A percentile compares a stretch with the other conserved stretches of the same genome.
These are phyloP conservation scores for Falco punctatus DNA, from an alignment of 2,113 vertebrate genomes.

Conservation along the genomic window DNA sequence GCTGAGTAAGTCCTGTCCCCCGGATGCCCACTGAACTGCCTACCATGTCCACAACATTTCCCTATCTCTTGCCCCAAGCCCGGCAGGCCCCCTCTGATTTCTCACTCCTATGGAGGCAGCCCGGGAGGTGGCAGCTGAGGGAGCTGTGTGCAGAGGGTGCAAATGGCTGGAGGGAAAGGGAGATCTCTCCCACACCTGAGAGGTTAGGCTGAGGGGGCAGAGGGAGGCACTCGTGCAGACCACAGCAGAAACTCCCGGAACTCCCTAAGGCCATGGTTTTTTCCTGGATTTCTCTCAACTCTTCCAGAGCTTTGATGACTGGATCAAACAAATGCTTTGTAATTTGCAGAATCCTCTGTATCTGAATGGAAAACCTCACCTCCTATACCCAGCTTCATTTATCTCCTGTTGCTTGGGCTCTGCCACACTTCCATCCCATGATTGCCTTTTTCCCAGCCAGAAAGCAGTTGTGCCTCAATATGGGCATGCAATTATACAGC, in stretches of 20 bases:
- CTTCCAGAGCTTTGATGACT: not conserved
- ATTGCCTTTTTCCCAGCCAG: not conserved
- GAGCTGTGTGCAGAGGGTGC: not conserved
- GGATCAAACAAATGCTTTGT: not conserved
- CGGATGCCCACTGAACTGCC: not conserved
- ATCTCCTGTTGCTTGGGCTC: not conserved
- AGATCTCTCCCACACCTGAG: not conserved
- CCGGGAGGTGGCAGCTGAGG: not conserved
- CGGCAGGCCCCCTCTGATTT: not conserved
- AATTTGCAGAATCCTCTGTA: not conserved
- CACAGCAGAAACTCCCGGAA: not conserved
- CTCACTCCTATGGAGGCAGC: not conserved
- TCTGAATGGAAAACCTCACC: not conserved
- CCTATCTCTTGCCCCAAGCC: not conserved
- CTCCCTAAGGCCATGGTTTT: not conserved
- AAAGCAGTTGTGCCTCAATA: not conserved
- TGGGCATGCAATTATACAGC: not conserved
- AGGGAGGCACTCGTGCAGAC: not conserved
- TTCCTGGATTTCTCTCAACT: not conserved
- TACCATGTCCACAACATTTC: not conserved
- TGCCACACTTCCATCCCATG: not conserved
- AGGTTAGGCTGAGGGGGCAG: not conserved
- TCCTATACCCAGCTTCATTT: not conserved
- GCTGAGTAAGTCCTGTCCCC: not conserved
- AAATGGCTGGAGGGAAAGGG: not conserved